phyloP scores from a whole-genome alignment of 2,797 vertebrate species.

The Streptopelia turtur region DNA sequence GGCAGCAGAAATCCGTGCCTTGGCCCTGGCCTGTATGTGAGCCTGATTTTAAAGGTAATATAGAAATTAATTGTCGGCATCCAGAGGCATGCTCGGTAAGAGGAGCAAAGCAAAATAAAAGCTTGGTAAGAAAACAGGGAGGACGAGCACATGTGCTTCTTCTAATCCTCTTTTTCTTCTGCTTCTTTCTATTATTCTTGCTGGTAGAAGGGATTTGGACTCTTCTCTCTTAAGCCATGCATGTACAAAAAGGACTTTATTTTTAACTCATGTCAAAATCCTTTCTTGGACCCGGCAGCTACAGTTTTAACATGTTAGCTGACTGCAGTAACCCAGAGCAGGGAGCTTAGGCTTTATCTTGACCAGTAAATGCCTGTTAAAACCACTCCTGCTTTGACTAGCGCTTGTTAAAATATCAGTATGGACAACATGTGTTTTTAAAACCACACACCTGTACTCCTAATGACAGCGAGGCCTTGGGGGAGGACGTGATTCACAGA shows the following conservation, averaged over 20 bases:
- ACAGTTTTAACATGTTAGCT: conserved; percentile 32
- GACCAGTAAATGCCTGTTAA: conserved; percentile 35
- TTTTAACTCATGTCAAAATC: conserved; percentile 58
- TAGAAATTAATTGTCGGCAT: background rate
- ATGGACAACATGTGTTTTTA: conserved; percentile 19
- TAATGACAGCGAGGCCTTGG: conserved; percentile 24
- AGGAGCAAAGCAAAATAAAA: conserved; percentile 8
- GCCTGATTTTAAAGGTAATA: background rate
- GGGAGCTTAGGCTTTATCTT: conserved; percentile 42
- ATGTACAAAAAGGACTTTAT: conserved; percentile 53
- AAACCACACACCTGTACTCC: conserved; percentile 38
- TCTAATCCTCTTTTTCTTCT: conserved; percentile 62
- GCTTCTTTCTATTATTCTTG: conserved; percentile 30
- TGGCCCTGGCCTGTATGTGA: background rate
- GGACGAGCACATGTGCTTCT: conserved; percentile 12
- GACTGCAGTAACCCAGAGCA: background rate
- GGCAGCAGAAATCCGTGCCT: background rate
- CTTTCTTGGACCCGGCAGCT: conserved; percentile 39
- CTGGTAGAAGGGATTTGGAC: conserved; percentile 60
- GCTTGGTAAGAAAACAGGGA: conserved; percentile 1
- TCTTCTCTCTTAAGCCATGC: conserved; percentile 46
- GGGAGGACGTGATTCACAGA: conserved; percentile 33
- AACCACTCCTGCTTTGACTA: conserved; percentile 22
- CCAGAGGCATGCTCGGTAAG: background rate
- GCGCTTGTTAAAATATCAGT: background rate